Percentiles rank a stretch among this genome's conserved stretches.
phyloP scores from a whole-genome alignment of 2,797 vertebrate species.

The Alca torda region DNA sequence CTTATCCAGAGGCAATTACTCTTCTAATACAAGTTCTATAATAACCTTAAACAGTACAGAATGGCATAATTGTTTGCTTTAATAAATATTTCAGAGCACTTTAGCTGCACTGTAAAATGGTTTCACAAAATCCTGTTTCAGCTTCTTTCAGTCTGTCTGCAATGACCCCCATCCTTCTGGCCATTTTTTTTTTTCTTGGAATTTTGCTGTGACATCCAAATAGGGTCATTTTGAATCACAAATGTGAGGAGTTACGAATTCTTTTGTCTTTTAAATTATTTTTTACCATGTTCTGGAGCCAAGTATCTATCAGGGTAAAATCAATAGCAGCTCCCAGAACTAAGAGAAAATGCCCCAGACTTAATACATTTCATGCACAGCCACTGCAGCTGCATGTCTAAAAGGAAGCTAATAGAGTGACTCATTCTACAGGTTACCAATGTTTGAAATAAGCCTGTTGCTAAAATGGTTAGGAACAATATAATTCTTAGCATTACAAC shows the following conservation, averaged over 20 bases:
- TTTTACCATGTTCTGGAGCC: slow-evolving; percentile 2
- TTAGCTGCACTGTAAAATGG: slow-evolving; percentile 6
- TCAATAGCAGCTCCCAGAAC: slow-evolving; percentile 43
- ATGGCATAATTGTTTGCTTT: slow-evolving; percentile 50
- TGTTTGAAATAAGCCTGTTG: not conserved
- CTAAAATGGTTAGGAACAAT: not conserved
- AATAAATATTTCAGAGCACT: slow-evolving; percentile 56
- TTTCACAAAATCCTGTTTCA: slow-evolving; percentile 48
- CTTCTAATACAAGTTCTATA: slow-evolving; percentile 1
- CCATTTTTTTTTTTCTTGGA: slow-evolving; percentile 36
- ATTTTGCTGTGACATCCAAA: slow-evolving; percentile 32
- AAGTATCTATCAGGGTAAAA: slow-evolving; percentile 51
- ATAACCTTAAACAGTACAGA: slow-evolving; percentile 32
- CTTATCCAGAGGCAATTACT: slow-evolving; percentile 51
- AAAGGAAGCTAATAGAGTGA: slow-evolving; percentile 32
- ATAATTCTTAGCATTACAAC: not conserved
- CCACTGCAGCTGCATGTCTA: slow-evolving; percentile 20
- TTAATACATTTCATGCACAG: slow-evolving; percentile 34
- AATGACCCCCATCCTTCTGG: not conserved
- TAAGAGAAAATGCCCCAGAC: slow-evolving; percentile 56
- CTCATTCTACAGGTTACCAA: slow-evolving; percentile 10
- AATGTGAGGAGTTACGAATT: slow-evolving; percentile 51
- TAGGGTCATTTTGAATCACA: slow-evolving; percentile 48
- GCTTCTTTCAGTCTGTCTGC: slow-evolving; percentile 31
- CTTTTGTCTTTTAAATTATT: slow-evolving; percentile 32